Evolutionary conservation across 1,140 invertebrate species (phyloP), one percentile per base, ranked within the genome.

Genomic region (Hormaphis cornu): DNA sequence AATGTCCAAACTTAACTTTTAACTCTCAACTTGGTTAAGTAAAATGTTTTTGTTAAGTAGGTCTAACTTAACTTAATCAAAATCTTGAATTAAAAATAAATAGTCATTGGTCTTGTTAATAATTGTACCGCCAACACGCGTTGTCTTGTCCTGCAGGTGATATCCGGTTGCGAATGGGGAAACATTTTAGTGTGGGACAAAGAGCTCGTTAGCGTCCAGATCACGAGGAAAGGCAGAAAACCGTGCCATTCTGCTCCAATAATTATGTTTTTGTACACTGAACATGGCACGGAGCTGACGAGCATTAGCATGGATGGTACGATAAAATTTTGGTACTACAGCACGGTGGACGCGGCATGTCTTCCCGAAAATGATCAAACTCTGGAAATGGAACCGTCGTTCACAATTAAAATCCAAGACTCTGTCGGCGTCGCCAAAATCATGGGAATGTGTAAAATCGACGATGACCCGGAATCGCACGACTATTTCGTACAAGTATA

Each of bases 111-210:
- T n/a, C 3, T n/a, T 42, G 2, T 42, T 42, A n/a, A 42, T 2
- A 4, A n/a, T n/a, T 42, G 40, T 42, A n/a, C 46, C 7, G 14
- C 1, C 3, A n/a, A n/a, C 3, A 42, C 16, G 40, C 5, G 40
- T 42, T 42, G 12, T 4, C 1, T 3, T 12, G 12, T 26, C 4
- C 7, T 4, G 2, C 10, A 93, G 81, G 83, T 90, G 0, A 79
- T 94, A 24, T 91, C 91, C 2, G 89, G 91, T 6, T 88, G 87
- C 74, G 86, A 90, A 73, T 93, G 90, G 90, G 92, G 92, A 16
- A 94, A 94, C 76, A 86, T 95, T 75, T 77, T 94, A 46, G 79
- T 95, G 0, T 95, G 93, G 92, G 89, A 94, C 73, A 89, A 86
- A 70, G 89, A 87, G 20, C 79, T 92, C 3, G 92, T 95, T 18